These are phyloP conservation scores for Lithophane ornitopus DNA, from an alignment of 2,888 invertebrate genomes.

Conservation along the genomic window DNA sequence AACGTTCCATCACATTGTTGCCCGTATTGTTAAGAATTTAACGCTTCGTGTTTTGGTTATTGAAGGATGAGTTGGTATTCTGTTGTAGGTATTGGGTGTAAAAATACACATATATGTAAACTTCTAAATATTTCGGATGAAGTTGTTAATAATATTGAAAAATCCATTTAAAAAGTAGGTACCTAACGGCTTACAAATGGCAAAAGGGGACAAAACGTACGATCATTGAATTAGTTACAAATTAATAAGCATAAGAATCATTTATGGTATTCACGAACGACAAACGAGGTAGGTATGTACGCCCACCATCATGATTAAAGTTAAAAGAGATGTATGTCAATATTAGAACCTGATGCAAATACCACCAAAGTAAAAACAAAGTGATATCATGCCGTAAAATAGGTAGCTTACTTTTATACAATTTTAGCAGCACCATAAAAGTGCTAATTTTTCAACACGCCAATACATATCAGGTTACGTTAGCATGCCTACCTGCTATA, in stretches of 20 bases:
- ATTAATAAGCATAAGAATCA: background rate
- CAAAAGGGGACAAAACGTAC: background rate
- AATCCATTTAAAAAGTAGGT: background rate
- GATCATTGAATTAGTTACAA: conserved; percentile 7
- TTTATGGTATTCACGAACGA: background rate
- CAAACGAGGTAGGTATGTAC: conserved; percentile 1
- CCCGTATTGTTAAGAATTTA: conserved; percentile 55
- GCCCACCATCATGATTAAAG: conserved; percentile 25
- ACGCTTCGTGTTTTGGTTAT: conserved; percentile 14
- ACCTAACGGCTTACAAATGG: background rate
- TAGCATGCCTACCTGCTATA: conserved; percentile 63
- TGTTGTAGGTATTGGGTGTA: background rate
- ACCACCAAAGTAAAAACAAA: conserved; percentile 27
- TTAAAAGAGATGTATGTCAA: conserved; percentile 18
- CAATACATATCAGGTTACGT: conserved; percentile 65
- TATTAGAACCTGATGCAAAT: conserved; percentile 35
- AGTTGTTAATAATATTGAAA: background rate
- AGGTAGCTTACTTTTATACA: conserved; percentile 23
- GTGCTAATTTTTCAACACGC: conserved; percentile 64
- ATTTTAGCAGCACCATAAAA: conserved; percentile 30
- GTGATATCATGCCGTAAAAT: conserved; percentile 36
- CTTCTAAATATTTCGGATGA: background rate
- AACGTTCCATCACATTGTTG: conserved; percentile 71
- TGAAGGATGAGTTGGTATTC: background rate
- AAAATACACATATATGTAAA: background rate